Evolutionary conservation across 2,888 invertebrate genomes (phyloP), one percentile per base, ranked within the genome.

Genomic region (Seira sanloemensis): DNA sequence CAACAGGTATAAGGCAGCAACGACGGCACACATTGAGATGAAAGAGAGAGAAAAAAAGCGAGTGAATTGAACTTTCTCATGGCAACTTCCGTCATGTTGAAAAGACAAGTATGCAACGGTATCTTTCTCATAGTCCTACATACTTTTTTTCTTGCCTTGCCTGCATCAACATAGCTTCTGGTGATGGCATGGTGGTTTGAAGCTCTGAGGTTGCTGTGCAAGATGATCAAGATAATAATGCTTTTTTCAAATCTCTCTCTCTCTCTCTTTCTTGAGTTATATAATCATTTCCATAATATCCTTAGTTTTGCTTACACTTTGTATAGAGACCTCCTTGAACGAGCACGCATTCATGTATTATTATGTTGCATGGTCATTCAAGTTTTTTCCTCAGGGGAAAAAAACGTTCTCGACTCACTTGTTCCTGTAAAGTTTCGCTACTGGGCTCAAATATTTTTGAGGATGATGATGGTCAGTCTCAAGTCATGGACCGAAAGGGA

Each of bases 31-130:
- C 12, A 37, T 37, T 9, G 37, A 37, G 7, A 37, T n/a, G 37
- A 50, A 50, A 50, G 50, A 50, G 19, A 50, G 54, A 50, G 37
- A 77, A 25, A 78, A 74, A 62, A 75, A 85, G 77, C 84, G 85
- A 86, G 86, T 83, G 83, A 86, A 86, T 84, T 86, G 86, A 86
- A 86, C 86, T 86, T 86, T 86, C 85, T 85, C 86, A 84, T 86
- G 82, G 81, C 74, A 78, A 86, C 86, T 86, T 86, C 86, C 86
- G 86, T 86, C 86, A 86, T 85, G 86, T 86, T 79, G 81, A 80
- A 84, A 84, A 84, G 86, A 78, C 85, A 81, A 77, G 81, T 82
- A 78, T 82, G 79, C 86, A 86, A 86, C 86, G 86, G 86, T 86
- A 86, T 79, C 75, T 84, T 84, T 84, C 76, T 84, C 79, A 84